Evolutionary conservation across 2,797 vertebrate species (phyloP), one percentile per base, ranked within the genome.

Genomic region (Sebastes itinus): DNA sequence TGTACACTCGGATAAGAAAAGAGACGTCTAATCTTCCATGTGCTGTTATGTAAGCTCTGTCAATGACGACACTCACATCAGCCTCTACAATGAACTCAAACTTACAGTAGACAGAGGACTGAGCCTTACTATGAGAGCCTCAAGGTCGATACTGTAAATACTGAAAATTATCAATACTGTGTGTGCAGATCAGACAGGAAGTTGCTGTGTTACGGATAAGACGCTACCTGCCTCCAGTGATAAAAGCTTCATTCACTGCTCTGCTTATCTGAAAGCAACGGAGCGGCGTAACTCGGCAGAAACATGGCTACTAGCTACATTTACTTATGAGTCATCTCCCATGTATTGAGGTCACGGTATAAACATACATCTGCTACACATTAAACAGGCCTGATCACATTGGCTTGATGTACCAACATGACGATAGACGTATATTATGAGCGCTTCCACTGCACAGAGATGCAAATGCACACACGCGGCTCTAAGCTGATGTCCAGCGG

Each of bases 301-400:
- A 78, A 60, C 66, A 25, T 75, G 2, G 72, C 75, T 69, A 32
- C 61, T 38, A 58, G 74, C 69, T 86, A 35, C 78, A 73, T 80
- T 89, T 76, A 68, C 74, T 67, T 68, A 85, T 88, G 89, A 92
- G 83, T 90, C 88, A 93, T 87, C 61, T 68, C 22, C 65, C 52
- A 38, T 87, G 81, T 78, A 88, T 91, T 84, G 63, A 91, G 85
- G 88, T 87, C 87, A 86, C 75, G 87, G 70, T 86, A 87, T 82
- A 91, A 91, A 87, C 84, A 77, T 63, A 76, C 61, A 87, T 75
- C 55, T 81, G 84, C 74, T 82, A 25, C 83, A 80, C 81, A 72
- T 90, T 82, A 83, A 85, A 86, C 66, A 60, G 61, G 52, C 65
- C 62, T 35, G 60, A 80, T 81, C 75, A 64, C 54, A 32, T 69